phyloP scores from a whole-genome alignment of 2,113 vertebrate species.

The Todiramphus chloris region DNA sequence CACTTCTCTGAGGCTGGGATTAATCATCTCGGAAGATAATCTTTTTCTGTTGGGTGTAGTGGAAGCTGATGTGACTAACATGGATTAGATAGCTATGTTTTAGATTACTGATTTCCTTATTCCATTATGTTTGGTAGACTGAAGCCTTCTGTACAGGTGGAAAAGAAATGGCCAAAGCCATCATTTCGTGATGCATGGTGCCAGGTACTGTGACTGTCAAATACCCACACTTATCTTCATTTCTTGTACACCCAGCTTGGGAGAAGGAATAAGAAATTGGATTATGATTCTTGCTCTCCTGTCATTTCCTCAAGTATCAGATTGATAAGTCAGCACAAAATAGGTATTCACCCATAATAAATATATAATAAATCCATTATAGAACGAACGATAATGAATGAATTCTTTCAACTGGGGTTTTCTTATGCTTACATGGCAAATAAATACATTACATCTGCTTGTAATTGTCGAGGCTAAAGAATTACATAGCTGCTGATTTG shows the following conservation, averaged over 20 bases:
- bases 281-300: not conserved
- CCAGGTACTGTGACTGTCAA: not conserved
- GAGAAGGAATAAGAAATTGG: not conserved
- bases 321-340: not conserved
- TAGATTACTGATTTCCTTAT: constrained; percentile 1
- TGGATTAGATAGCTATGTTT: not conserved
- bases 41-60: not conserved
- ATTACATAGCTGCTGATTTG: not conserved
- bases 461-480: not conserved
- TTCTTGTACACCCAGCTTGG: not conserved
- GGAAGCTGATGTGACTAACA: not conserved
- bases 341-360: not conserved
- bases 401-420: not conserved
- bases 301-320: not conserved
- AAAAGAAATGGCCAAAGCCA: not conserved
- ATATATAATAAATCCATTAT: not conserved
- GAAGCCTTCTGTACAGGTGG: not conserved
- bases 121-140: not conserved
- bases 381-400: not conserved
- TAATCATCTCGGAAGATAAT: not conserved
- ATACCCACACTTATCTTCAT: not conserved
- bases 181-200: not conserved
- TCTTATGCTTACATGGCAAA: not conserved
- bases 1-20: not conserved
- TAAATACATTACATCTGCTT: not conserved